phyloP scores from a whole-genome alignment of 2,888 invertebrate genomes.

The Lepidocyrtinus sp. region DNA sequence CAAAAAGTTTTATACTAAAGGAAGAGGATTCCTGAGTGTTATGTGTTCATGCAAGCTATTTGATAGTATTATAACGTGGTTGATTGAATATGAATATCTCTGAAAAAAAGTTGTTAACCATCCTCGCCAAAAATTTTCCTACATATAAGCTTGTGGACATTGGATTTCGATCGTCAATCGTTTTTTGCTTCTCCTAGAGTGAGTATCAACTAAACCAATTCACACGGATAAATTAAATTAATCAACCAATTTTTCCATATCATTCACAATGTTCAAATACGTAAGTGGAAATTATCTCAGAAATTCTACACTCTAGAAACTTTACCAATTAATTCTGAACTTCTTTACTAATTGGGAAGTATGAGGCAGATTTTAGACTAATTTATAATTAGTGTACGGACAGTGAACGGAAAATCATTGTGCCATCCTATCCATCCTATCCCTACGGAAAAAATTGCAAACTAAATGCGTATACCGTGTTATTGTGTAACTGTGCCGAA shows the following conservation, averaged over 20 bases:
- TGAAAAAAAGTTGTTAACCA: constrained; percentile 43
- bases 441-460: too few species aligned
- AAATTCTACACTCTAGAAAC: neutral
- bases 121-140: constrained; percentile 54
- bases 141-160: constrained; percentile 62
- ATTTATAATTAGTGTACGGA: neutral
- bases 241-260: constrained; percentile 2
- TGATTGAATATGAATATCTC: constrained; percentile 29
- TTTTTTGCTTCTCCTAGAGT: constrained; percentile 58
- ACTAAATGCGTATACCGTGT: too few species aligned
- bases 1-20: constrained; percentile 26
- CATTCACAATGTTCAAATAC: constrained; percentile 65
- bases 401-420: too few species aligned
- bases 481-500: too few species aligned
- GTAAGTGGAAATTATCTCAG: constrained; percentile 52
- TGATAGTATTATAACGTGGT: neutral
- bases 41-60: neutral
- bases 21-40: constrained; percentile 39
- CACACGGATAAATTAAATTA: constrained; percentile 6
- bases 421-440: too few species aligned
- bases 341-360: too few species aligned
- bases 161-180: constrained; percentile 60
- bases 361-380: too few species aligned
- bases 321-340: too few species aligned
- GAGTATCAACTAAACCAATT: constrained; percentile 18